These are phyloP conservation scores for Drosophila teissieri DNA, from an alignment of 1,140 invertebrate genomes.

Conservation along the genomic window DNA sequence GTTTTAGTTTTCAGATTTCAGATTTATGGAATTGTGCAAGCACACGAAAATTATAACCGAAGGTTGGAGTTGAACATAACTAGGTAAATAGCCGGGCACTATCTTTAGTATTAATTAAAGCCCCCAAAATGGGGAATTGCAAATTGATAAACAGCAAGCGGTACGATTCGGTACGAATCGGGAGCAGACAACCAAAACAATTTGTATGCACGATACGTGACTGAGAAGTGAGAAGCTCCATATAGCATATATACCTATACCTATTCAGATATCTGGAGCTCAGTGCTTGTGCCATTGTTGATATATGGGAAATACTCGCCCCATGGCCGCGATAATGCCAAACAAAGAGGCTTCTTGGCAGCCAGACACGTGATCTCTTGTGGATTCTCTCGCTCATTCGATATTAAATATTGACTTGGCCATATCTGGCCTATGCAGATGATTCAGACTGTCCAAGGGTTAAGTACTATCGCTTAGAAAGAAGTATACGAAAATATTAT, in stretches of 20 bases:
- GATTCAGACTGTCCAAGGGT: slow-evolving; percentile 1
- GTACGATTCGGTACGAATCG: background rate
- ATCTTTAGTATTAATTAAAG: slow-evolving; percentile 81
- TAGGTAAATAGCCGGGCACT: slow-evolving; percentile 55
- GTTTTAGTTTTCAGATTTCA: slow-evolving; percentile 46
- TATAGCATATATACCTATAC: slow-evolving; percentile 30
- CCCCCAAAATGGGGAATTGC: slow-evolving; percentile 72
- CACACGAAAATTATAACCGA: slow-evolving; percentile 62
- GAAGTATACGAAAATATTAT: no score
- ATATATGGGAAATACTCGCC: slow-evolving; percentile 10
- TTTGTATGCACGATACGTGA: slow-evolving; percentile 52
- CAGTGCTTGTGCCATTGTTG: background rate
- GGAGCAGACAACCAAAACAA: slow-evolving; percentile 37
- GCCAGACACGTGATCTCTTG: slow-evolving; percentile 23
- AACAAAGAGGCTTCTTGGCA: slow-evolving; percentile 24
- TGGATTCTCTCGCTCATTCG: slow-evolving; percentile 17
- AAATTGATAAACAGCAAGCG: slow-evolving; percentile 69
- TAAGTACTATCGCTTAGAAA: background rate
- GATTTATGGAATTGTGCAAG: slow-evolving; percentile 73
- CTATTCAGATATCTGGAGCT: slow-evolving; percentile 45
- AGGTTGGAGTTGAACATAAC: slow-evolving; percentile 61
- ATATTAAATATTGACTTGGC: slow-evolving; percentile 18
- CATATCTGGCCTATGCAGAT: background rate
- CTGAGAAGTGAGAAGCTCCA: slow-evolving; percentile 36
- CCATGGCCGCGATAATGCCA: slow-evolving; percentile 1